These are phyloP conservation scores for Drosophila neotestacea DNA, from an alignment of 2,888 invertebrate genomes.

Conservation along the genomic window DNA sequence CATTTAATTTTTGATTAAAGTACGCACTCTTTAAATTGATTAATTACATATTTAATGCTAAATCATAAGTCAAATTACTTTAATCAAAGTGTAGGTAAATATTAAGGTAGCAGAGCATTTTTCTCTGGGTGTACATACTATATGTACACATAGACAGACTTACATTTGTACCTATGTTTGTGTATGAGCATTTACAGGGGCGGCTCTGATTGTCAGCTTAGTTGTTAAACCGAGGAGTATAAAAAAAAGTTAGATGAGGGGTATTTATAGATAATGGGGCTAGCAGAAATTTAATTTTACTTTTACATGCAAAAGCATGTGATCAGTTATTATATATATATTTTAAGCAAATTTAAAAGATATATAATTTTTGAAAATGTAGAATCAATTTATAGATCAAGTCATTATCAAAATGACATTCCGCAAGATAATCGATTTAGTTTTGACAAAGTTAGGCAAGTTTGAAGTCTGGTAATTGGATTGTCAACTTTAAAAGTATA, in stretches of 20 bases:
- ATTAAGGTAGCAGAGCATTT: background rate
- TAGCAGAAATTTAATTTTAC: conserved; percentile 1
- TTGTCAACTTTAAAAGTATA: too few species aligned
- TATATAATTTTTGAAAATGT: too few species aligned
- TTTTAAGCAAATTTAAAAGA: too few species aligned
- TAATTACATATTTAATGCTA: background rate
- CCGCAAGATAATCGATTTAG: too few species aligned
- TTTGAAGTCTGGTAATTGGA: too few species aligned
- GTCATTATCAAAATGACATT: too few species aligned
- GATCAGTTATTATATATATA: background rate
- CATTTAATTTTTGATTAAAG: background rate
- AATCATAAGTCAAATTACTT: background rate
- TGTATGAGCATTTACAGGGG: conserved; percentile 17
- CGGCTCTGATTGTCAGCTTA: conserved; percentile 6
- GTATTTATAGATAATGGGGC: conserved; percentile 9
- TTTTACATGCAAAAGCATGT: background rate
- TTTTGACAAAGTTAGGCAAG: too few species aligned
- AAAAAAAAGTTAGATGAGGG: background rate
- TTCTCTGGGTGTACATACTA: background rate
- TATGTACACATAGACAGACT: too few species aligned
- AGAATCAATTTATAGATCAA: too few species aligned
- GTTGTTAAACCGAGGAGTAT: background rate
- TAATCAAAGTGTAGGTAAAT: background rate
- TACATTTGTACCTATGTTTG: background rate
- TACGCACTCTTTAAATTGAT: background rate